Base-by-base conservation (phyloP, 2,113 vertebrate species). In the Danionella cerebrum region DNA sequence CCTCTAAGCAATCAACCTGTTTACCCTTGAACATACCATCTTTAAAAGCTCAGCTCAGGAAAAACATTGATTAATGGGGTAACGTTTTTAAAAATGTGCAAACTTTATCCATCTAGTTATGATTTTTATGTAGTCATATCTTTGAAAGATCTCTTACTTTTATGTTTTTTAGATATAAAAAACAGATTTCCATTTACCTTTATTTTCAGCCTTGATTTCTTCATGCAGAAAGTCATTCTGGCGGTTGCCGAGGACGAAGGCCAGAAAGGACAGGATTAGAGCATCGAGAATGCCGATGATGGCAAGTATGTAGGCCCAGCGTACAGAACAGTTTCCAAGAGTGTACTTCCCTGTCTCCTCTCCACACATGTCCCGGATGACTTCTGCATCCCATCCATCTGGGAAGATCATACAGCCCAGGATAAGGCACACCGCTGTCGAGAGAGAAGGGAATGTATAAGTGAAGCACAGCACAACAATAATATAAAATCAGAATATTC, bases 401-500 rank as follows among this genome's bases (percentile, higher is more conserved):
- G 94, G 94, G 78, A 95, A 96, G 80, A 96, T 94, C 86, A 95
- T 89, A 76, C 94, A 96, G 79, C 93, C 93, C 78, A 95, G 83
- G 72, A 96, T 91, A 68, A 96, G 89, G 82, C 92, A 95, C 73
- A 95, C 88, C 24, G 93, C 94, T 96, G 65, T 12, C n/a, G 31
- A 63, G 39, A 42, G 33, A 60, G 33, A 60, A 27, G 48, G n/a
- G 24, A 10, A 21, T 16, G 54, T n/a, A 24, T n/a, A 14, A 53
- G 29, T 14, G 24, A 36, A 10, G 55, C 25, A 59, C 13, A 19
- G 27, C 8, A 52, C 4, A 29, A 52, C 27, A 52, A 44, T 3
- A 3, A 6, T 18, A 4, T 8, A 13, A 42, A 13, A 14, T 5
- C 69, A 25, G 44, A 25, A 27, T 13, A 19, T 29, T 5, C 12